Base-by-base conservation (phyloP, 1,140 invertebrate genomes). In the Drosophila paulistorum region DNA sequence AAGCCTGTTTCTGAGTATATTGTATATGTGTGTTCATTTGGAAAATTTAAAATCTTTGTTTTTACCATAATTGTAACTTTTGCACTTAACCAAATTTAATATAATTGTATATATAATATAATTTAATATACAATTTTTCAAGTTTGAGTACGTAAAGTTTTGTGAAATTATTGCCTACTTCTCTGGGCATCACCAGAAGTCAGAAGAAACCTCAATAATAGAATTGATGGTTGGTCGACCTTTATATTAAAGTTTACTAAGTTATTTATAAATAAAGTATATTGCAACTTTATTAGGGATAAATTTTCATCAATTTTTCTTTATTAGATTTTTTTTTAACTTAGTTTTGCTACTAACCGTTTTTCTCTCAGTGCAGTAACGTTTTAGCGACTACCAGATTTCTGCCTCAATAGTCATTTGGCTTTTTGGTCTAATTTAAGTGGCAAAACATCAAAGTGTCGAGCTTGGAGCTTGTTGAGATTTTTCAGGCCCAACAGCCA, bases 11-110 rank as follows among this genome's bases (percentile, higher is more conserved):
- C 9, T 51, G 17, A 23, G 14, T 13, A 48, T 48, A 10, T 51
- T 51, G 45, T 51, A 9, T 23, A 59, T 79, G 84, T 89, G 84
- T 65, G 77, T 77, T 89, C 83, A 79, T 62, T 87, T 83, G 83
- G 84, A 87, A 87, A 87, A 87, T 89, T 87, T 83, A 77, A 83
- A 75, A 86, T 37, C 3, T 51, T 23, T 81, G 75, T 83, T 3
- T 39, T 39, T 39, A 73, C 79, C 77, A 87, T 83, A 77, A 77
- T 42, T 35, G 41, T 37, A 55, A 35, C 13, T 45, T 74, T 67
- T 63, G 45, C 17, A 11, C 7, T 23, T 10, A 51, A 23, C 3
- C 9, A 23, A 9, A 45, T 5, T 4, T 45, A 45, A 45, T 17
- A 11, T 20, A 20, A 45, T 45, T 2, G n/a, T 0, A 14, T 7